Evolutionary conservation across 2,113 vertebrate species (phyloP).

Genomic region (Phycodurus eques): DNA sequence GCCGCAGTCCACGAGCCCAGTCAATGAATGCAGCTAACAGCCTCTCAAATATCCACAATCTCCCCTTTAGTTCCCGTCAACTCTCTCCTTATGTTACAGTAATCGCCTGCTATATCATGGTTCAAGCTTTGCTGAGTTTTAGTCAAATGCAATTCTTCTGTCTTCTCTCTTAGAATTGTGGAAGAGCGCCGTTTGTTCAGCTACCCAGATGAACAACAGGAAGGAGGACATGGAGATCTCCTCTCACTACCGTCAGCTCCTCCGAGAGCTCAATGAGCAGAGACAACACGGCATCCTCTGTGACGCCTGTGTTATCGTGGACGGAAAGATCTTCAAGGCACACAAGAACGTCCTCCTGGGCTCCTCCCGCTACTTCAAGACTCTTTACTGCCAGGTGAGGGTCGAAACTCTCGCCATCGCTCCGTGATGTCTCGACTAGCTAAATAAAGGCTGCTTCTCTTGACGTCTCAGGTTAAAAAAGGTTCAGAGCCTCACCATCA

Average conservation of each 20-base stretch:
- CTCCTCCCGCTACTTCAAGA: constrained; percentile 98
- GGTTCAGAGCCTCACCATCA: constrained; percentile 83
- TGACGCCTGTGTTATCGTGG: constrained; percentile 92
- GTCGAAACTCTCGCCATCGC: not conserved
- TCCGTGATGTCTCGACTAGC: not conserved
- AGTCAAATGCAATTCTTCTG: not conserved
- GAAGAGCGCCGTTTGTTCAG: constrained; percentile 77
- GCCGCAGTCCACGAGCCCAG: not conserved
- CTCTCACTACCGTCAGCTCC: constrained; percentile 96
- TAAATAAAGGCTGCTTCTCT: not conserved
- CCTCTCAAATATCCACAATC: not conserved
- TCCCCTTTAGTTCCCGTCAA: not conserved
- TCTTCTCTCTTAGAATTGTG: constrained; percentile 71
- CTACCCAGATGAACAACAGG: constrained; percentile 91
- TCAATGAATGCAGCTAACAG: not conserved
- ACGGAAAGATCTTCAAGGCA: constrained; percentile 96
- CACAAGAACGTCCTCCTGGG: constrained; percentile 96
- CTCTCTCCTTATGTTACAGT: too few species aligned
- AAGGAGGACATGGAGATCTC: constrained; percentile 99
- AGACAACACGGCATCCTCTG: constrained; percentile 95
- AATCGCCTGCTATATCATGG: too few species aligned
- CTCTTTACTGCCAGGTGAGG: constrained; percentile 89
- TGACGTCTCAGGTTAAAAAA: constrained; percentile 81
- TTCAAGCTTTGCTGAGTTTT: not conserved
- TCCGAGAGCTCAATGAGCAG: constrained; percentile 95